Evolutionary conservation across 2,888 invertebrate genomes (phyloP).

Genomic region (Imbricaverruca yamaguchii): DNA sequence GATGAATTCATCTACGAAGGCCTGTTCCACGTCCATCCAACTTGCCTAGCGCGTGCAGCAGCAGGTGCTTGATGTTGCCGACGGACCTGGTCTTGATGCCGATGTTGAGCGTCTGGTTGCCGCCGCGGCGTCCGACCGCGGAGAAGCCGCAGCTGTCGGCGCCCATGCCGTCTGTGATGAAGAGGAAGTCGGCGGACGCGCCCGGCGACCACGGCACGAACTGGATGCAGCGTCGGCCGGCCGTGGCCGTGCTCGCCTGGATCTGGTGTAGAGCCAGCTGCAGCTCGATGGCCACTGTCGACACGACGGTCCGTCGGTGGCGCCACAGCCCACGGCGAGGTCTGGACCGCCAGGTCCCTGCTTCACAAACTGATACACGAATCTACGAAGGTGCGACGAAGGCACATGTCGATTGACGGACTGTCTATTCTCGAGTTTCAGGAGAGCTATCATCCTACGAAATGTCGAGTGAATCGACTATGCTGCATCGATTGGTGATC

Average conservation of each 20-base stretch:
- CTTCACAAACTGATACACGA: too few relatives aligned
- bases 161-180: background rate
- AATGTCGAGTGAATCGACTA: too few relatives aligned
- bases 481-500: too few relatives aligned
- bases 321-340: too few relatives aligned
- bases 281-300: background rate
- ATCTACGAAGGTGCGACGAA: too few relatives aligned
- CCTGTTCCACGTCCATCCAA: too few relatives aligned
- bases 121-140: constrained; percentile 28
- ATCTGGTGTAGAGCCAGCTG: background rate
- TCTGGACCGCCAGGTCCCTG: too few relatives aligned
- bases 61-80: constrained; percentile 29
- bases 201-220: background rate
- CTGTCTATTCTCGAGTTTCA: too few relatives aligned
- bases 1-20: too few relatives aligned
- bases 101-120: constrained; percentile 27
- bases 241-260: background rate
- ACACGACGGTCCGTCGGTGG: too few relatives aligned
- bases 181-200: background rate
- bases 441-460: too few relatives aligned
- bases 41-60: constrained; percentile 30
- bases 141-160: constrained; percentile 13
- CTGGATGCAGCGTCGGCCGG: background rate
- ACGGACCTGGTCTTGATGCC: constrained; percentile 8
- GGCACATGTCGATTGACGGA: too few relatives aligned